Percentiles rank a stretch among this genome's conserved stretches.
Evolutionary conservation across 2,113 vertebrate genomes (phyloP).

Genomic region (Catharus bicknelli): DNA sequence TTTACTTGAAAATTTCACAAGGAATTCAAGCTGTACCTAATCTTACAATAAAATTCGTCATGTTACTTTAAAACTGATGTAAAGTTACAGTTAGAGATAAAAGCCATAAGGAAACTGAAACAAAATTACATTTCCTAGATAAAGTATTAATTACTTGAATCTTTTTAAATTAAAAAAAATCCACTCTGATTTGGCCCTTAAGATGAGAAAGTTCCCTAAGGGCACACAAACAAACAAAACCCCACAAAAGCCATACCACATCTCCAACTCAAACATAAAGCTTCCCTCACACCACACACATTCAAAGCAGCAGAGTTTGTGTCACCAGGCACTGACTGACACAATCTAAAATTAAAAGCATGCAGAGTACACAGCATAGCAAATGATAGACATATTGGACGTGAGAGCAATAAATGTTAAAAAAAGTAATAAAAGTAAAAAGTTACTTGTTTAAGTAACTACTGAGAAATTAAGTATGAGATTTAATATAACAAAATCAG

Average conservation of each 20-base stretch:
- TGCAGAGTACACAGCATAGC: neutral
- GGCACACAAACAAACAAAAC: neutral
- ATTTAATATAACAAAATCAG: neutral
- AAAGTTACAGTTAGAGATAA: neutral
- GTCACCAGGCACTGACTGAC: neutral
- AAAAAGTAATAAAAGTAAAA: neutral
- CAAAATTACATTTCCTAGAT: neutral
- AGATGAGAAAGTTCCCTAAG: neutral
- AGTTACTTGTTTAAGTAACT: neutral
- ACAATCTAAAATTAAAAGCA: neutral
- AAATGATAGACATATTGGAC: neutral
- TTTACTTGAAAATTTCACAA: conserved; percentile 33
- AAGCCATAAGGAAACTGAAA: neutral
- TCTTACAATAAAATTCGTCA: neutral
- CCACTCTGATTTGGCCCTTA: neutral
- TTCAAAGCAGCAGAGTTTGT: accelerated
- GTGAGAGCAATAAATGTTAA: neutral
- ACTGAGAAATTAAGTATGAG: neutral
- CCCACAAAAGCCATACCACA: neutral
- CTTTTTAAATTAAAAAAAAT: neutral
- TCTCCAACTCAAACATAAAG: neutral
- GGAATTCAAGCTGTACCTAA: neutral
- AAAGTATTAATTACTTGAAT: neutral
- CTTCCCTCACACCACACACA: neutral
- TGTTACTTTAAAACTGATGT: neutral